A percentile compares a stretch with the other conserved stretches of the same genome.
These are phyloP conservation scores for Acridotheres tristis DNA, from an alignment of 2,797 vertebrate genomes.

Conservation along the genomic window DNA sequence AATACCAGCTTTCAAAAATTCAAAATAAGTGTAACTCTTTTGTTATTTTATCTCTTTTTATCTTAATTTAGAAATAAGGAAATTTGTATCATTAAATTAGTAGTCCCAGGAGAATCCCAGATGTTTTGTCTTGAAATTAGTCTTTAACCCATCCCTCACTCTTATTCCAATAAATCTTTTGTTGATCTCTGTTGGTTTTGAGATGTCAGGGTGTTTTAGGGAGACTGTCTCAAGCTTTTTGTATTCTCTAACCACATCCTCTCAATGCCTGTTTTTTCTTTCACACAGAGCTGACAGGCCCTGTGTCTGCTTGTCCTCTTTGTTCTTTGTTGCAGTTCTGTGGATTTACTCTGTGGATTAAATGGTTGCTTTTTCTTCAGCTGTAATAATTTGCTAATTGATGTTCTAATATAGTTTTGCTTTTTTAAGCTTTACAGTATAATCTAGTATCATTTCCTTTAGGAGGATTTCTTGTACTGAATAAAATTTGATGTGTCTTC, in stretches of 20 bases:
- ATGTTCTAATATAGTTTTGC: not conserved
- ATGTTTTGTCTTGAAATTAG: not conserved
- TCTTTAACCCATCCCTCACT: not conserved
- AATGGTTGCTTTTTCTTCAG: not conserved
- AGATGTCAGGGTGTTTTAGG: not conserved
- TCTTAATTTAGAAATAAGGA: not conserved
- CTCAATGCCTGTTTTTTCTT: not conserved
- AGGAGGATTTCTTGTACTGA: not conserved
- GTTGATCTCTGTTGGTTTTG: not conserved
- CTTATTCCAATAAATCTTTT: not conserved
- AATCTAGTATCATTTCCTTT: not conserved
- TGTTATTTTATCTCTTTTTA: not conserved
- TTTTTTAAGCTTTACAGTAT: not conserved
- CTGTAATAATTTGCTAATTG: not conserved
- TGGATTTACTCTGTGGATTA: not conserved
- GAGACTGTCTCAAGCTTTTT: not conserved
- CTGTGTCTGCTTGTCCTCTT: not conserved
- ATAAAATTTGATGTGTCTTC: not conserved
- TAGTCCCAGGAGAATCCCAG: not conserved
- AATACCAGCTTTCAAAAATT: not conserved
- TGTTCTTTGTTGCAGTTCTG: not conserved
- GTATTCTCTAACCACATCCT: not conserved
- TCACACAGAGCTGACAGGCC: not conserved
- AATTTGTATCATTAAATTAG: not conserved
- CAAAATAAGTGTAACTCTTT: not conserved